Percentiles rank a stretch among this genome's conserved stretches.
Conservation (phyloP, 2,113 vertebrate genomes). For the Clarias macrocephalus region DNA sequence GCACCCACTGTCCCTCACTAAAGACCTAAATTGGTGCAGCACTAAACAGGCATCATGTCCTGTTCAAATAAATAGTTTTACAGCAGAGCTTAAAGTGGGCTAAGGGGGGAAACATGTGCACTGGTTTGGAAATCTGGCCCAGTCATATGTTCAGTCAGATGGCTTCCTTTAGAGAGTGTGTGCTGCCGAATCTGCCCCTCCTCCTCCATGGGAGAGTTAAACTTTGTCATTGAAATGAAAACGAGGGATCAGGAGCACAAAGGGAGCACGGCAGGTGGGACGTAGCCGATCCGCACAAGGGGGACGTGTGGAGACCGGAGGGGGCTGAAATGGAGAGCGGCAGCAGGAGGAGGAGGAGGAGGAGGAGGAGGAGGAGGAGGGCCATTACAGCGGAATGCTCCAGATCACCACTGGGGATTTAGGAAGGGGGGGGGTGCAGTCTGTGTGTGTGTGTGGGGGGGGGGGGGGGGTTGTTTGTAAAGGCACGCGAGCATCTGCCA, state of each 20-base stretch:
- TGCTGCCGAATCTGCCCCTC: constrained; percentile 79
- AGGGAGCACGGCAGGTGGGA: constrained; percentile 89
- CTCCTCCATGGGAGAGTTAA: constrained; percentile 67
- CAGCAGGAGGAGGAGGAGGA: constrained; percentile 23
- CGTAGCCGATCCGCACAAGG: constrained; percentile 66
- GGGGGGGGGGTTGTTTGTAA: constrained; percentile 79
- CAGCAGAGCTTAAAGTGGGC: constrained; percentile 31
- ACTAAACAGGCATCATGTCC: constrained; percentile 11
- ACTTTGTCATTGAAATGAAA: constrained; percentile 87
- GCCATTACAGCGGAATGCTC: constrained; percentile 63
- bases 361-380: constrained; percentile 59
- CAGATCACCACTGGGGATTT: constrained; percentile 60
- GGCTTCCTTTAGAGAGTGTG: constrained; percentile 56
- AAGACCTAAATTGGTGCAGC: constrained; percentile 13
- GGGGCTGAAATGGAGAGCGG: constrained; percentile 64
- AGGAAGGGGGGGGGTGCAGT: constrained; percentile 36
- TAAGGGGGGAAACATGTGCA: constrained; percentile 28
- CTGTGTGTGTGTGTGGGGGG: constrained; percentile 31
- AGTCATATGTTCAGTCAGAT: constrained; percentile 69
- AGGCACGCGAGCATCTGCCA: constrained; percentile 96
- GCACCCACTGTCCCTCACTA: background rate
- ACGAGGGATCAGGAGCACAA: constrained; percentile 74
- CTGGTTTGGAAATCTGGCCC: constrained; percentile 41
- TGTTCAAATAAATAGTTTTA: constrained; percentile 48
- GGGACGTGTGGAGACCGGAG: constrained; percentile 61